phyloP scores from a whole-genome alignment of 2,113 vertebrate species.

The Aspiorhynchus laticeps region DNA sequence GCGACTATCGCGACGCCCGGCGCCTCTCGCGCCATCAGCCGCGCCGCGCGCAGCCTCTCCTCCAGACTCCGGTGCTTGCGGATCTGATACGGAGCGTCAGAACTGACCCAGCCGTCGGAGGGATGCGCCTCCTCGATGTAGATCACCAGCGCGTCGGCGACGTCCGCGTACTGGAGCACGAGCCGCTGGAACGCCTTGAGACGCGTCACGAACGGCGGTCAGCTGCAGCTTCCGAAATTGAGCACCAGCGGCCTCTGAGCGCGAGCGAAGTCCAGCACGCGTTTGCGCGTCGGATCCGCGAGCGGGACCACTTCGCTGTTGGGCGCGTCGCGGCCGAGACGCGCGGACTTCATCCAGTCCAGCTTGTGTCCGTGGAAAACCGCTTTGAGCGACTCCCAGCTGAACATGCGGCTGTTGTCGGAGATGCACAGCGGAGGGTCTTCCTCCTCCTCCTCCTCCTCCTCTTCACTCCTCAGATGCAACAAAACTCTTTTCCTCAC shows the following conservation, averaged over 20 bases:
- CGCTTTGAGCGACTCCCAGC: slow-evolving; percentile 89
- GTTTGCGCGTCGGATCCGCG: slow-evolving; percentile 77
- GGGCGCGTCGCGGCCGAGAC: slow-evolving; percentile 85
- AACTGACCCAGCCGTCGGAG: slow-evolving; percentile 95
- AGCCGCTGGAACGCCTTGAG: slow-evolving; percentile 91
- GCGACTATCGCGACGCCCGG: slow-evolving; percentile 88
- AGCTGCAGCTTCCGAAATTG: slow-evolving; percentile 98
- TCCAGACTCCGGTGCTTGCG: slow-evolving; percentile 91
- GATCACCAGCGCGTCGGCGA: slow-evolving; percentile 92
- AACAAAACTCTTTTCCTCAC: slow-evolving; percentile 86
- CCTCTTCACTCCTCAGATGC: slow-evolving; percentile 73
- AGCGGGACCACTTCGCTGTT: slow-evolving; percentile 91
- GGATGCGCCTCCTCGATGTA: slow-evolving; percentile 98
- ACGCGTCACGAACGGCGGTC: slow-evolving; percentile 98
- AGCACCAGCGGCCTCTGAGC: slow-evolving; percentile 89
- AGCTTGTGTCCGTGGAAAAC: slow-evolving; percentile 96
- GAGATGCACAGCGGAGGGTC: slow-evolving; percentile 94
- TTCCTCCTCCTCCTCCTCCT: slow-evolving; percentile 67
- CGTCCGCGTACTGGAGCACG: slow-evolving; percentile 84
- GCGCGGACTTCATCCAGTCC: slow-evolving; percentile 94
- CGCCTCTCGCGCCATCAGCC: slow-evolving; percentile 85
- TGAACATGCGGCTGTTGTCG: slow-evolving; percentile 94
- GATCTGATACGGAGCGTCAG: slow-evolving; percentile 92
- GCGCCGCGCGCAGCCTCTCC: slow-evolving; percentile 88
- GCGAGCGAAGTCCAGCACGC: slow-evolving; percentile 87